Evolutionary conservation across 2,113 vertebrate species (phyloP).

Genomic region (Cervus canadensis): DNA sequence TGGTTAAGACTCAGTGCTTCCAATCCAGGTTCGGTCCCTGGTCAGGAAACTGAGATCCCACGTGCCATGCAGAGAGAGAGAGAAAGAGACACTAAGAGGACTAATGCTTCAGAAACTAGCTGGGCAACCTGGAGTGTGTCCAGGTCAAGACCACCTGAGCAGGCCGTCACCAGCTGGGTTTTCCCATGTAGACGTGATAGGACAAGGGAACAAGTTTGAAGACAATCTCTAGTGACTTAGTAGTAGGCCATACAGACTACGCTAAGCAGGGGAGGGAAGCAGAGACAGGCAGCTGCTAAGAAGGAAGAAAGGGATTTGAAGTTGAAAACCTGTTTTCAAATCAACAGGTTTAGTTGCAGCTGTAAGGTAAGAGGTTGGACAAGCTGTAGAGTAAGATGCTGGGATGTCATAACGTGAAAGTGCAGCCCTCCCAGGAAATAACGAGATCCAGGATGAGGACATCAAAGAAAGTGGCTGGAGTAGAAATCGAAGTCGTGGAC

Average conservation of each 20-base stretch:
- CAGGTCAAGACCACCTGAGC: neutral
- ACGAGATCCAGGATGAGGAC: neutral
- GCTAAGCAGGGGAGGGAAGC: neutral
- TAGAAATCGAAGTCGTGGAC: neutral
- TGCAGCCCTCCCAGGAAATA: neutral
- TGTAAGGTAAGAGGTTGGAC: neutral
- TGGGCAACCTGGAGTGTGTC: neutral
- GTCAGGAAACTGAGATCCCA: neutral
- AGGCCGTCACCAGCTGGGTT: neutral
- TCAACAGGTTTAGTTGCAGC: neutral
- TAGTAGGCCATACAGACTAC: neutral
- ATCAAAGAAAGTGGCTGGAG: neutral
- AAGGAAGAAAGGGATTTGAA: neutral
- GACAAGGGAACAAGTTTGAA: neutral
- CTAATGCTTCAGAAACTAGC: neutral
- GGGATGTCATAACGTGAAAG: neutral
- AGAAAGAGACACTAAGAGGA: neutral
- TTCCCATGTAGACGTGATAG: neutral
- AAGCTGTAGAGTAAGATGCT: neutral
- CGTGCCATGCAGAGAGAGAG: neutral
- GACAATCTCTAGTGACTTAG: neutral
- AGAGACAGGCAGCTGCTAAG: neutral
- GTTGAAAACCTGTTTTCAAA: neutral
- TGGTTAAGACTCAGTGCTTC: rapidly evolving
- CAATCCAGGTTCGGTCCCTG: neutral